A percentile compares a stretch with the other conserved stretches of the same genome.
Evolutionary conservation across 30 jellyfish, hydroid and myxozoan species (phyloP).

Genomic region (Morbakka virulenta): DNA sequence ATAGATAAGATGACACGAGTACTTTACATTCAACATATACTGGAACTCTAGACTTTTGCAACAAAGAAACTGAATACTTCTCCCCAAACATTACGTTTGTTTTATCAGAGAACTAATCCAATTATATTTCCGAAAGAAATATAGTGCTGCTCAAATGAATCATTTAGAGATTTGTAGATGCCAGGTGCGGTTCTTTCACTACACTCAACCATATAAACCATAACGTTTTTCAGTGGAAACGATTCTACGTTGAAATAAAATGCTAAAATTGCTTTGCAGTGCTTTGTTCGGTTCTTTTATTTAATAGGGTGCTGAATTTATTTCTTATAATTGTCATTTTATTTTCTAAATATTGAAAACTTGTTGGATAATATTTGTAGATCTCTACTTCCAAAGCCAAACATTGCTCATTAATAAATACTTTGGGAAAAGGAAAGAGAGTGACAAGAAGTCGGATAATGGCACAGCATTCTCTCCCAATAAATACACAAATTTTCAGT

Average conservation of each 20-base stretch:
- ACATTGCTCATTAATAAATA: not conserved
- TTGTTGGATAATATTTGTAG: conserved; percentile 24
- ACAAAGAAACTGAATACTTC: conserved; percentile 15
- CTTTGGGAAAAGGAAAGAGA: not conserved
- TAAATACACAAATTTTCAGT: conserved; percentile 3
- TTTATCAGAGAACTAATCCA: conserved; percentile 47
- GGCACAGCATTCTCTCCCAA: conserved; percentile 25
- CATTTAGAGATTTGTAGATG: conserved; percentile 13
- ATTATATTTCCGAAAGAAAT: conserved; percentile 39
- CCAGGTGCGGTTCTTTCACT: conserved; percentile 39
- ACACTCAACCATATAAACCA: conserved; percentile 45
- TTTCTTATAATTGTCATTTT: not conserved
- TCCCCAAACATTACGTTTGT: conserved; percentile 64
- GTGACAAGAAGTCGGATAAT: not conserved
- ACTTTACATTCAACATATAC: conserved; percentile 12
- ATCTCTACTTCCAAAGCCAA: conserved; percentile 24
- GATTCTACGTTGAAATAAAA: not conserved
- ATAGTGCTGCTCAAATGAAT: conserved; percentile 1
- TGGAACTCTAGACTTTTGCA: not conserved
- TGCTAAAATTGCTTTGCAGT: conserved; percentile 17
- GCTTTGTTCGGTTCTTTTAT: conserved; percentile 29
- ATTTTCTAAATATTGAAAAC: not conserved
- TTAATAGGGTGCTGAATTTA: conserved; percentile 9
- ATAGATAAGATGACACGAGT: conserved; percentile 40
- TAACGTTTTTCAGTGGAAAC: not conserved